phyloP scores from a whole-genome alignment of 2,888 invertebrate genomes.

The Frankliniella fusca region DNA sequence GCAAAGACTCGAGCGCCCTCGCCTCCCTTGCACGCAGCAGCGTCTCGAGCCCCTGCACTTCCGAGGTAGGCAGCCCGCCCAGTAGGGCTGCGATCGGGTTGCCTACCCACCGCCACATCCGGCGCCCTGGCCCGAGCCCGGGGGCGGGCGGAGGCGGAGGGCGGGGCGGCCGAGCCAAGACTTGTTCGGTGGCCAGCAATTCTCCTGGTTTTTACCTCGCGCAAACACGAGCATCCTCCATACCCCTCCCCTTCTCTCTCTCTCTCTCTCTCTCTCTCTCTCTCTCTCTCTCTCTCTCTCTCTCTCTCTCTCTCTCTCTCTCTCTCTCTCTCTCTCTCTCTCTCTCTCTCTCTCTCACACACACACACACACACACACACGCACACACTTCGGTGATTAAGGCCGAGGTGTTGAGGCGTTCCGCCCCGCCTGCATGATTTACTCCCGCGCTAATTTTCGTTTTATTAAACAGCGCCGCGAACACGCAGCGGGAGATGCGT shows the following conservation, averaged over 20 bases:
- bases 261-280: background rate
- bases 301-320: background rate
- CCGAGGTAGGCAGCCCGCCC: too few relatives aligned
- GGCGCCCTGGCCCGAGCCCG: too few relatives aligned
- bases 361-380: background rate
- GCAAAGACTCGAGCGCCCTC: too few relatives aligned
- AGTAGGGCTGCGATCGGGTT: too few relatives aligned
- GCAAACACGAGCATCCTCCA: background rate
- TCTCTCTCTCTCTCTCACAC: background rate
- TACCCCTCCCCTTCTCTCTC: background rate
- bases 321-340: background rate
- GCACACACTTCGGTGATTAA: background rate
- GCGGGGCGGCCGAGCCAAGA: background rate
- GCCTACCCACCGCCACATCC: too few relatives aligned
- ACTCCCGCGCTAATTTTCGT: slow-evolving; percentile 7
- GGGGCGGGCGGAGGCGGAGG: too few relatives aligned
- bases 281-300: background rate
- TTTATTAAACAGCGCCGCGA: background rate
- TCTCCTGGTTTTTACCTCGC: too few relatives aligned
- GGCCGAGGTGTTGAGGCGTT: background rate
- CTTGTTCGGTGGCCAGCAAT: background rate
- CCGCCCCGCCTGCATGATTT: slow-evolving; percentile 2
- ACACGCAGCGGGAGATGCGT: background rate
- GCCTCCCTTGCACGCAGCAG: too few relatives aligned
- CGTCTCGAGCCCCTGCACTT: too few relatives aligned